A percentile compares a stretch with the other conserved stretches of the same genome.
Evolutionary conservation across 1,140 invertebrate species (phyloP).

Genomic region (Archegozetes longisetosus): DNA sequence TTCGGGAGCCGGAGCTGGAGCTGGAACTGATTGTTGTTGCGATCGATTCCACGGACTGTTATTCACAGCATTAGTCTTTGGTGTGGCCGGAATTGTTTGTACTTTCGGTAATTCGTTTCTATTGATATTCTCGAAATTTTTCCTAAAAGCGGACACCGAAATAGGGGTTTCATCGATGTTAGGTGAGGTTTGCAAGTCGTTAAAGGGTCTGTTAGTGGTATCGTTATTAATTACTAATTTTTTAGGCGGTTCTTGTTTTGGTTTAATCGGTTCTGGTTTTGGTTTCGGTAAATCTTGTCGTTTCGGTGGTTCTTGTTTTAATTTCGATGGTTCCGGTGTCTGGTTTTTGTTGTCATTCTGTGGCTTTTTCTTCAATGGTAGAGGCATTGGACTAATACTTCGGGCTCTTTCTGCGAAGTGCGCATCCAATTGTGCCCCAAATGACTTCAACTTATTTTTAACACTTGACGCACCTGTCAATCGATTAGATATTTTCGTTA

Average conservation of each 20-base stretch:
- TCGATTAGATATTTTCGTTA: background rate
- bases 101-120: background rate
- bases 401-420: background rate
- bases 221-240: background rate
- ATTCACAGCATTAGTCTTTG: background rate
- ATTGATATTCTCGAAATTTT: slow-evolving; percentile 1
- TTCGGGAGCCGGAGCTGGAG: background rate
- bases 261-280: background rate
- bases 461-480: slow-evolving; percentile 11
- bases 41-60: background rate
- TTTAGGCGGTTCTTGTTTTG: background rate
- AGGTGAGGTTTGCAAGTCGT: background rate
- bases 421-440: slow-evolving; percentile 9
- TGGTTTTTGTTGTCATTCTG: background rate
- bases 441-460: slow-evolving; percentile 10
- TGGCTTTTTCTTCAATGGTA: slow-evolving; percentile 8
- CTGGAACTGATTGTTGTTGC: background rate
- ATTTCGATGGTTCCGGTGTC: background rate
- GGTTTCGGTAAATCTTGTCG: background rate
- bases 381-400: background rate
- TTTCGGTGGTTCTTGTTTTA: background rate
- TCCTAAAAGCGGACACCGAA: background rate
- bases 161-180: slow-evolving; percentile 10
- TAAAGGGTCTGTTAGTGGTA: background rate
- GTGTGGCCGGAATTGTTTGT: background rate